These are phyloP conservation scores for Danio tinwini DNA, from an alignment of 2,797 vertebrate species.

Conservation along the genomic window DNA sequence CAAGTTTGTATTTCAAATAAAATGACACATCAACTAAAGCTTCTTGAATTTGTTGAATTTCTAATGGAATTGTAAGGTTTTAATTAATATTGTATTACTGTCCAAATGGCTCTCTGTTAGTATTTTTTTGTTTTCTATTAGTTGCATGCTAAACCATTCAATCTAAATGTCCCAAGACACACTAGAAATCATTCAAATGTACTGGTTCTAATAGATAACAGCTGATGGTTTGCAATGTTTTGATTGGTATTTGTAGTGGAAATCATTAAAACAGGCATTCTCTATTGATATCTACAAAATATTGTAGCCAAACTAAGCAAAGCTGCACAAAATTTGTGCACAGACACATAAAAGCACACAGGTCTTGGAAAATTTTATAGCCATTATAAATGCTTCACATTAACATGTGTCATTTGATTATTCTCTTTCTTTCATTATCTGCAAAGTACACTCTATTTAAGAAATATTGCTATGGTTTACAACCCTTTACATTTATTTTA, in stretches of 20 bases:
- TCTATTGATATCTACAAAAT: neutral
- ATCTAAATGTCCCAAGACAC: too few relatives aligned
- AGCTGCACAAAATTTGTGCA: neutral
- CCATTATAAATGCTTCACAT: conserved; percentile 16
- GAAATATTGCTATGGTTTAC: conserved; percentile 9
- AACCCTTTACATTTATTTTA: conserved; percentile 1
- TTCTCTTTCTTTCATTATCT: conserved; percentile 1
- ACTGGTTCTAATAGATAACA: neutral
- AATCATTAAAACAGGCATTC: too few relatives aligned
- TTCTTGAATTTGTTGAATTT: too few relatives aligned
- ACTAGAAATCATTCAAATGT: too few relatives aligned
- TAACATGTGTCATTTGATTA: conserved; percentile 3
- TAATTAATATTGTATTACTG: too few relatives aligned
- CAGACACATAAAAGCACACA: conserved; percentile 2
- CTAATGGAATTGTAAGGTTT: too few relatives aligned
- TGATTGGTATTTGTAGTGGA: too few relatives aligned
- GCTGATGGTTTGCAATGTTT: neutral
- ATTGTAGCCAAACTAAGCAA: conserved; percentile 16
- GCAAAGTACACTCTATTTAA: conserved; percentile 2
- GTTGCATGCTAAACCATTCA: too few relatives aligned
- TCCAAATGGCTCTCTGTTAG: too few relatives aligned
- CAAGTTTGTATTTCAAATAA: too few relatives aligned
- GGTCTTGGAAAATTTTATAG: neutral
- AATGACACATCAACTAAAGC: too few relatives aligned
- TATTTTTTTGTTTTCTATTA: too few relatives aligned